A percentile compares a stretch with the other conserved stretches of the same genome.
Conservation (phyloP, 2,888 invertebrate genomes). For the Alviniconcha strummeri region DNA sequence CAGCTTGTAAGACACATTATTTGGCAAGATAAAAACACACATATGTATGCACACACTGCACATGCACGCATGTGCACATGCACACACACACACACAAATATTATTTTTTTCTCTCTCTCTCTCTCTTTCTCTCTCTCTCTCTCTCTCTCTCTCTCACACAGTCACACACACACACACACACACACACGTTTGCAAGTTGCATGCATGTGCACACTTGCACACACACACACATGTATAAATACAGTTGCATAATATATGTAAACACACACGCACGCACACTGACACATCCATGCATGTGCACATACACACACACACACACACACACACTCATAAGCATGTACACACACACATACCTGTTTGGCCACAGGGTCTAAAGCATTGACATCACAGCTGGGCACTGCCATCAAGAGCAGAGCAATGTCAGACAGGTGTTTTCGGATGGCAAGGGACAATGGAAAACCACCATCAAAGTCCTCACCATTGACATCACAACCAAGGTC, state of each 20-base stretch:
- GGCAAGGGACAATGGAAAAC: constrained; percentile 21
- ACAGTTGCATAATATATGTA: too few relatives aligned
- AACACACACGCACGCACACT: neutral
- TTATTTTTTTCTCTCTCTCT: too few relatives aligned
- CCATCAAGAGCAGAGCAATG: constrained; percentile 14
- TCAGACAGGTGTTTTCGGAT: constrained; percentile 12
- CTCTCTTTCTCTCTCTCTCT: too few relatives aligned
- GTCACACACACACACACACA: neutral
- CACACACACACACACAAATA: too few relatives aligned
- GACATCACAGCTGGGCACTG: constrained; percentile 8
- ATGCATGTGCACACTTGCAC: neutral
- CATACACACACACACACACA: neutral
- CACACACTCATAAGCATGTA: neutral
- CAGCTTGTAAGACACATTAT: too few relatives aligned
- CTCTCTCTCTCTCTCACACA: neutral
- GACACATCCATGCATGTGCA: neutral
- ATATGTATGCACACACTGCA: too few relatives aligned
- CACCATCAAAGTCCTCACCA: constrained; percentile 24
- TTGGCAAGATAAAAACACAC: too few relatives aligned
- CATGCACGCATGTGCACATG: too few relatives aligned
- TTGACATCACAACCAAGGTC: constrained; percentile 30
- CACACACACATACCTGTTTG: constrained; percentile 3
- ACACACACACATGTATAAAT: neutral
- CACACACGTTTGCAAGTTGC: neutral
- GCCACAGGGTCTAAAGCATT: constrained; percentile 24